Evolutionary conservation across 2,797 vertebrate species (phyloP), one percentile per base, ranked within the genome.

Genomic region (Clamator glandarius): DNA sequence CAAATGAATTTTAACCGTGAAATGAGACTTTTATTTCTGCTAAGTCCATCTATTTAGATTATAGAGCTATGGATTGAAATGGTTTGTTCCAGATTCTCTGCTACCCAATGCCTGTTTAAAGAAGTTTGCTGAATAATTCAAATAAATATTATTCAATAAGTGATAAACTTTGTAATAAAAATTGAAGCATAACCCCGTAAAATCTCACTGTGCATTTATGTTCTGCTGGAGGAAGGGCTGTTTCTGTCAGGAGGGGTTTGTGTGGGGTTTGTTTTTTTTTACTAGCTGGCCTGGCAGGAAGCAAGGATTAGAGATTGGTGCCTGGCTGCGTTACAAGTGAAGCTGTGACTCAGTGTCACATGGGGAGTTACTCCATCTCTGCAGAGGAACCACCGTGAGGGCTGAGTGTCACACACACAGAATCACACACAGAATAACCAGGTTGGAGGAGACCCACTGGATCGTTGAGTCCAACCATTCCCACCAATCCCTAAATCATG

Each of bases 121-220:
- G 33, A 75, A 92, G 20, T 25, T 39, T 42, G 26, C 36, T 93
- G 69, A 91, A 95, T 91, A 75, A 93, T 93, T 84, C 18, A 90
- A 42, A 51, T 62, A 82, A 78, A 79, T 85, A 82, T 70, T 79
- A 51, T 55, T 94, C 50, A 93, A 72, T 90, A 85, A 84, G 68
- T 63, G 41, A 93, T 78, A 85, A 70, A 51, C 54, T 70, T 87
- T 16, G 8, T 54, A 78, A 82, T 84, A 67, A 87, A 70, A 79
- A 62, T 70, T 84, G 85, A 89, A 51, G 67, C 39, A 73, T 63
- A 77, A 78, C 33, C 28, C 39, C 64, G 35, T 79, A 59, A 87
- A 90, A 55, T 31, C 44, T 64, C 24, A 17, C 1, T 59, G 21
- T 48, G 42, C 42, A 39, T 57, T 52, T 68, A 26, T 50, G 19